phyloP scores from a whole-genome alignment of 2,113 vertebrate species.

The Beaufortia kweichowensis region DNA sequence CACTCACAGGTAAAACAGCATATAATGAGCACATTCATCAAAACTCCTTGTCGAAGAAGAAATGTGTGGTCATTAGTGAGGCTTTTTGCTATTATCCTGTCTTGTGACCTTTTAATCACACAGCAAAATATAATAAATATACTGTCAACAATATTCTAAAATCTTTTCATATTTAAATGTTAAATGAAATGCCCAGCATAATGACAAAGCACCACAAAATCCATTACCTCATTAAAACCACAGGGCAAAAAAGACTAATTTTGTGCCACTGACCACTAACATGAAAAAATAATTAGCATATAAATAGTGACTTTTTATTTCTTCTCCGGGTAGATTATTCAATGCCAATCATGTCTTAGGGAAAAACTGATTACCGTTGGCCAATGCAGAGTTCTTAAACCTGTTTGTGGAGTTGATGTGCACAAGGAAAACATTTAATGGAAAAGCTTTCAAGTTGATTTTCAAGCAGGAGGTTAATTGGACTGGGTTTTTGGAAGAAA shows the following conservation, averaged over 20 bases:
- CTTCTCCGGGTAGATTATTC: conserved; percentile 42
- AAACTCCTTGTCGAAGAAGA: background rate
- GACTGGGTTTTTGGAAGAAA: conserved; percentile 42
- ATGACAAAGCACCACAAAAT: background rate
- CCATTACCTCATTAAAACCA: background rate
- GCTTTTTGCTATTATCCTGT: no score
- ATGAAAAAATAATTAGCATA: conserved; percentile 52
- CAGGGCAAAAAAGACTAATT: background rate
- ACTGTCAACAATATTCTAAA: background rate
- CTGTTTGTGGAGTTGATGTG: conserved; percentile 52
- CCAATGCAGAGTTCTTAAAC: conserved; percentile 35
- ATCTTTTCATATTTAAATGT: conserved; percentile 1
- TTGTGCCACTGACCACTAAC: conserved; percentile 14
- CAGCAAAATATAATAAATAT: background rate
- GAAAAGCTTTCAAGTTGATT: conserved; percentile 60
- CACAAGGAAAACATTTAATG: conserved; percentile 52
- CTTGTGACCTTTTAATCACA: background rate
- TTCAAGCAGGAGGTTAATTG: conserved; percentile 58
- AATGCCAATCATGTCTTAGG: conserved; percentile 1
- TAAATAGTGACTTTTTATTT: conserved; percentile 37
- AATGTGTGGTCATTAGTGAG: background rate
- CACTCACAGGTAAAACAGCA: background rate
- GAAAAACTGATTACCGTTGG: conserved; percentile 44
- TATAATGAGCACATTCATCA: background rate
- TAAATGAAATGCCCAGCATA: background rate